Conservation (phyloP, 1,140 invertebrate genomes). For the Drosophila aff. region DNA sequence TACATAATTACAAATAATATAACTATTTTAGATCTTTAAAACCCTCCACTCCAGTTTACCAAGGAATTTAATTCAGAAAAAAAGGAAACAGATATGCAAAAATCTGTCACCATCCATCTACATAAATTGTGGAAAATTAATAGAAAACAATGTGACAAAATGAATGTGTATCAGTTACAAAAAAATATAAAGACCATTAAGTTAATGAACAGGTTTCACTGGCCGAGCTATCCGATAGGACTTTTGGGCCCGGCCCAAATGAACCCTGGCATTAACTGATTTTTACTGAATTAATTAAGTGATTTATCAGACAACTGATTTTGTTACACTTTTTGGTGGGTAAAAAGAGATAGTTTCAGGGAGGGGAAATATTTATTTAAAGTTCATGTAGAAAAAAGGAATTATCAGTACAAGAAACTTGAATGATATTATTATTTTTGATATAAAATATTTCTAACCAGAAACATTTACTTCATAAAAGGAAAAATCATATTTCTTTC, state of each 20-base stretch:
- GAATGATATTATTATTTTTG: neutral
- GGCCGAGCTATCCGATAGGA: constrained; percentile 7
- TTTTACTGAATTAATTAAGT: constrained; percentile 25
- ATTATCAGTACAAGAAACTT: neutral
- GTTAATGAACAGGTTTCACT: constrained; percentile 15
- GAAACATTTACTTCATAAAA: neutral
- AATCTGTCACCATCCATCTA: constrained; percentile 9
- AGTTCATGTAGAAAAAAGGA: too few species aligned
- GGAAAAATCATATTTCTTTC: too few species aligned
- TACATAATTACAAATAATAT: neutral
- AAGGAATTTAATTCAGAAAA: neutral
- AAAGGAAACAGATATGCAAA: neutral
- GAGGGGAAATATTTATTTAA: neutral
- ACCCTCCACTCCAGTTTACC: neutral
- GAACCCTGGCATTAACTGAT: constrained; percentile 53
- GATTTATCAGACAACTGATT: constrained; percentile 13
- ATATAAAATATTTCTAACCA: neutral
- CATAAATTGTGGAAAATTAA: constrained; percentile 11
- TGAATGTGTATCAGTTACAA: constrained; percentile 1
- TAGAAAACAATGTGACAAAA: constrained; percentile 2
- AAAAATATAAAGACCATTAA: constrained; percentile 15
- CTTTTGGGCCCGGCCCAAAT: constrained; percentile 25
- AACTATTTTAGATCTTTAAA: neutral
- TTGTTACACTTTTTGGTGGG: neutral
- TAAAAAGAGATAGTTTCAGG: neutral